Percentiles rank a stretch among this genome's conserved stretches.
These are phyloP conservation scores for Recurvirostra avosetta DNA, from an alignment of 2,113 vertebrate genomes.

Conservation along the genomic window DNA sequence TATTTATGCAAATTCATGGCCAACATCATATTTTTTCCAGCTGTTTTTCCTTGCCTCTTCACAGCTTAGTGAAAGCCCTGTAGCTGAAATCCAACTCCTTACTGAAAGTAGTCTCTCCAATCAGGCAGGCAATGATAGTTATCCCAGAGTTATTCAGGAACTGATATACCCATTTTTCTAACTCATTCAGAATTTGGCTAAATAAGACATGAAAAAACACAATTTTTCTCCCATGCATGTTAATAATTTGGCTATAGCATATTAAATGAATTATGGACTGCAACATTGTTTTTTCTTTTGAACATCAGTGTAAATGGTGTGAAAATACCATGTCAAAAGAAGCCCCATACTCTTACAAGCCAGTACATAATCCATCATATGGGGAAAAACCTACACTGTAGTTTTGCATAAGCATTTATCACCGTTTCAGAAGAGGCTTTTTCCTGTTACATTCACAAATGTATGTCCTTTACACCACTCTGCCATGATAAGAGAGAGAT, in stretches of 20 bases:
- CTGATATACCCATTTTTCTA: fast-evolving
- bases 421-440: background rate
- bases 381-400: background rate
- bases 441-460: background rate
- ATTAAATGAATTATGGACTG: background rate
- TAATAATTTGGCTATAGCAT: background rate
- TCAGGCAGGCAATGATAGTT: background rate
- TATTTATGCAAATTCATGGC: background rate
- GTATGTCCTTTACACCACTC: background rate
- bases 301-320: background rate
- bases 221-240: background rate
- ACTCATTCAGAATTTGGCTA: background rate
- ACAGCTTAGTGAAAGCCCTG: background rate
- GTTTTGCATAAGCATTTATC: background rate
- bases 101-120: background rate
- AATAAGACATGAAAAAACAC: background rate
- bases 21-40: background rate
- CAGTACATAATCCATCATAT: background rate
- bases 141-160: background rate
- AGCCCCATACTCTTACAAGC: background rate
- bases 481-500: background rate
- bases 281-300: background rate
- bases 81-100: background rate
- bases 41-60: background rate
- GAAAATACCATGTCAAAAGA: background rate